Percentiles rank a stretch among this genome's conserved stretches.
These are phyloP conservation scores for Amphimedon queenslandica DNA, from an alignment of 37 sponge, comb jelly and placozoan species.

Conservation along the genomic window DNA sequence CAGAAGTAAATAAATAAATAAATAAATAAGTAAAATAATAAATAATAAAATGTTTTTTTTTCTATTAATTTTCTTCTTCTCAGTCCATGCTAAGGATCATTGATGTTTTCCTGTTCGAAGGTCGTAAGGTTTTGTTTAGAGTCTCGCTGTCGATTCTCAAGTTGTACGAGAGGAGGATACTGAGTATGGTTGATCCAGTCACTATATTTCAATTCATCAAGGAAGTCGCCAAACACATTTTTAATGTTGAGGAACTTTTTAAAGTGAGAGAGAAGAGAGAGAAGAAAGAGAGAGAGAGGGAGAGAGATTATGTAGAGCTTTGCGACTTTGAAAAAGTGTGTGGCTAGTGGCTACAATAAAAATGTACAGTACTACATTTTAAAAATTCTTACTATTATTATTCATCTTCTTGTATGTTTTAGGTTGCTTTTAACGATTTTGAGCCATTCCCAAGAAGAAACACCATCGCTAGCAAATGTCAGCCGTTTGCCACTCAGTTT, in stretches of 20 bases:
- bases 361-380: too few relatives aligned
- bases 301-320: too few relatives aligned
- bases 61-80: not conserved
- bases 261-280: constrained; percentile 27
- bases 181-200: constrained; percentile 47
- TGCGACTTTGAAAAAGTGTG: too few relatives aligned
- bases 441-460: constrained; percentile 29
- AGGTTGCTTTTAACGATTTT: constrained; percentile 24
- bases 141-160: constrained; percentile 39
- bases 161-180: constrained; percentile 25
- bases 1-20: constrained; percentile 41
- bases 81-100: constrained; percentile 51
- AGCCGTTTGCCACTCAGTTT: not conserved
- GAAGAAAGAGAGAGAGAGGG: not conserved
- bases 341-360: too few relatives aligned
- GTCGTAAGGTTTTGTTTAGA: constrained; percentile 48
- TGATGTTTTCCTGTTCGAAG: constrained; percentile 64
- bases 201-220: constrained; percentile 61
- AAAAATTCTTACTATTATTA: too few relatives aligned
- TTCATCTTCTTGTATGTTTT: not conserved
- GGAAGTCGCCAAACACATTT: constrained; percentile 44
- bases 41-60: not conserved
- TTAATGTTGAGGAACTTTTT: constrained; percentile 53
- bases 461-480: not conserved
- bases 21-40: too few relatives aligned